phyloP scores from a whole-genome alignment of 2,888 invertebrate genomes.

The Deilephila porcellus region DNA sequence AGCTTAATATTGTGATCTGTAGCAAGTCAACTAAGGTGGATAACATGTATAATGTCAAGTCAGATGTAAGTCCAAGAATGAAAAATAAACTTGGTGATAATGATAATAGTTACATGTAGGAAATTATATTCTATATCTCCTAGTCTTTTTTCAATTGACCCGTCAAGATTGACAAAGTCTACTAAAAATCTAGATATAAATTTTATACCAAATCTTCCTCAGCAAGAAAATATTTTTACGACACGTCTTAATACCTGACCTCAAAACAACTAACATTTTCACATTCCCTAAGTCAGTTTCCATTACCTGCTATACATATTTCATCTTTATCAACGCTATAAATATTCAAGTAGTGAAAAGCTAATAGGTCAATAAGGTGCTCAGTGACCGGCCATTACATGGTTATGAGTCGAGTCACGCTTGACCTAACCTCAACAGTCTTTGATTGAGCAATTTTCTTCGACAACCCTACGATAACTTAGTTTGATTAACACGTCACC shows the following conservation, averaged over 20 bases:
- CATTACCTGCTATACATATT: constrained; percentile 10
- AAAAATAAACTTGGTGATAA: too few species aligned
- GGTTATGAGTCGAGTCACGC: constrained; percentile 67
- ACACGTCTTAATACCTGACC: neutral
- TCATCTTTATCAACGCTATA: constrained; percentile 51
- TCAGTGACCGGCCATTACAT: constrained; percentile 61
- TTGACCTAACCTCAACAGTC: constrained; percentile 56
- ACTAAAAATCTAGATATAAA: too few species aligned
- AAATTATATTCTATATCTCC: too few species aligned
- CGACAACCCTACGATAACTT: constrained; percentile 60
- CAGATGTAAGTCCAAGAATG: too few species aligned
- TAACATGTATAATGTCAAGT: too few species aligned
- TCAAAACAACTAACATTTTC: neutral
- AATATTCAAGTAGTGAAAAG: constrained; percentile 66
- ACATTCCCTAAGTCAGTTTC: neutral
- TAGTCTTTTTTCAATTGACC: too few species aligned
- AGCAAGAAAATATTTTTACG: neutral
- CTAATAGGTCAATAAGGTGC: constrained; percentile 64
- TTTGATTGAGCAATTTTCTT: constrained; percentile 73
- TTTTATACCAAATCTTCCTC: too few species aligned
- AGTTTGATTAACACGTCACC: constrained; percentile 64
- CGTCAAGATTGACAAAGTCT: too few species aligned
- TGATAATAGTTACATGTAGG: too few species aligned
- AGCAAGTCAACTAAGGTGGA: too few species aligned
- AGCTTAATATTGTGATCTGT: too few species aligned